phyloP scores from a whole-genome alignment of 2,113 vertebrate genomes.

The Pao palembangensis region DNA sequence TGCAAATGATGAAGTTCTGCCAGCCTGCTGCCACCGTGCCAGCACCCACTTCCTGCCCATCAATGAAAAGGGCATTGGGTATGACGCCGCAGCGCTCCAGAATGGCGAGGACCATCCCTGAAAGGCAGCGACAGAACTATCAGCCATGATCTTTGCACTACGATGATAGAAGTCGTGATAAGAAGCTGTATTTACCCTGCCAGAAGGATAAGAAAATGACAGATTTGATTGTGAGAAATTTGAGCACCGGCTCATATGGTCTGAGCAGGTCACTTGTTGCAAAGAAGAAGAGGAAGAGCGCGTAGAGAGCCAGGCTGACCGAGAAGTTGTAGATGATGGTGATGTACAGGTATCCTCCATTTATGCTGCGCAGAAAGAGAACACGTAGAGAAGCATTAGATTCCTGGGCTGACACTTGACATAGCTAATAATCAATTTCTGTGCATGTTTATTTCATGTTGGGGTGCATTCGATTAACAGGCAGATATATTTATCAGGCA shows the following conservation, averaged over 20 bases:
- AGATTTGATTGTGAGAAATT: slow-evolving; percentile 96
- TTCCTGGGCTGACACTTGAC: slow-evolving; percentile 1
- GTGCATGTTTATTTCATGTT: neutral
- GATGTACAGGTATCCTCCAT: slow-evolving; percentile 91
- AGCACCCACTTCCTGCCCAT: slow-evolving; percentile 83
- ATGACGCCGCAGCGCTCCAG: slow-evolving; percentile 88
- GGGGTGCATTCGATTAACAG: neutral
- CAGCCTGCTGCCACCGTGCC: slow-evolving; percentile 92
- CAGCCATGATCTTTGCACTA: neutral
- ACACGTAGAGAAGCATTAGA: neutral
- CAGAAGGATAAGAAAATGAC: slow-evolving; percentile 98
- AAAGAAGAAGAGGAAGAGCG: slow-evolving; percentile 92
- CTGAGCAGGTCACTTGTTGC: slow-evolving; percentile 89
- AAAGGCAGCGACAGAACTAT: neutral
- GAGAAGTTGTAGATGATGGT: slow-evolving; percentile 95
- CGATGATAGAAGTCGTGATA: neutral
- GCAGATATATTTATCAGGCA: slow-evolving; percentile 19
- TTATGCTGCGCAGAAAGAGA: slow-evolving; percentile 72
- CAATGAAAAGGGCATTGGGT: slow-evolving; percentile 82
- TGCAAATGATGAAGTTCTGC: slow-evolving; percentile 95
- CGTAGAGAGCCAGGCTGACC: slow-evolving; percentile 90
- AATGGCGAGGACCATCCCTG: slow-evolving; percentile 89
- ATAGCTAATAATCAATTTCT: slow-evolving; percentile 17
- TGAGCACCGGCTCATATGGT: slow-evolving; percentile 89
- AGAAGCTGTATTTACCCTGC: slow-evolving; percentile 80